Conservation (phyloP, 2,888 invertebrate genomes). For the Sminthurides aquaticus region DNA sequence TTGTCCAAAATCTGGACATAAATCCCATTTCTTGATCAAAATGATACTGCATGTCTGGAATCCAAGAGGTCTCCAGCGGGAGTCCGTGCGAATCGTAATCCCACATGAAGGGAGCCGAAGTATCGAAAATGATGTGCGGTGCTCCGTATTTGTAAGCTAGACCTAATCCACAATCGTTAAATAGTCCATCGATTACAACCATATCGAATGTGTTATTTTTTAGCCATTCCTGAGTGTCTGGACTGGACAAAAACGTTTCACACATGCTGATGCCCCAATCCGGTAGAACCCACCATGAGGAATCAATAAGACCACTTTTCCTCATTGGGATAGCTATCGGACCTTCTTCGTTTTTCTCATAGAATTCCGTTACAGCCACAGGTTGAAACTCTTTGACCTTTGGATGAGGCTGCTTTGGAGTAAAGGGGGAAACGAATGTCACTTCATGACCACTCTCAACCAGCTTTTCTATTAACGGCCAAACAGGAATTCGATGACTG, state of each 20-base stretch:
- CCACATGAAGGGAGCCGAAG: conserved; percentile 16
- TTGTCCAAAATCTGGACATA: conserved; percentile 20
- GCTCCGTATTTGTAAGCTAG: conserved; percentile 25
- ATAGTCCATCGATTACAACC: conserved; percentile 28
- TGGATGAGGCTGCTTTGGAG: conserved; percentile 16
- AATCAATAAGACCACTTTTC: neutral
- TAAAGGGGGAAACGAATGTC: conserved; percentile 29
- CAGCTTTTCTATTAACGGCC: conserved; percentile 23
- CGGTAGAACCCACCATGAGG: conserved; percentile 11
- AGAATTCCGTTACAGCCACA: conserved; percentile 4
- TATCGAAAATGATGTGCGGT: conserved; percentile 24
- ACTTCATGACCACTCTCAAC: conserved; percentile 34
- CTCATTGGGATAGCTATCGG: conserved; percentile 13
- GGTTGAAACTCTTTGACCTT: conserved; percentile 29
- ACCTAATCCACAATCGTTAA: conserved; percentile 28
- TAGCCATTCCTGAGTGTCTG: conserved; percentile 13
- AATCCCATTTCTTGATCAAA: conserved; percentile 26
- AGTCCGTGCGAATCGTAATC: conserved; percentile 26
- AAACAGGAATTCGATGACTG: conserved; percentile 21
- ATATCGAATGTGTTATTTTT: conserved; percentile 21
- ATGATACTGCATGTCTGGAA: conserved; percentile 30
- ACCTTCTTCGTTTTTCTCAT: conserved; percentile 9
- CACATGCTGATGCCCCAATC: conserved; percentile 15
- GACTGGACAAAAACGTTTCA: conserved; percentile 10
- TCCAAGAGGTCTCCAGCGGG: conserved; percentile 23